Evolutionary conservation across 2,113 vertebrate genomes (phyloP).

Genomic region (Hippocampus mohnikei): DNA sequence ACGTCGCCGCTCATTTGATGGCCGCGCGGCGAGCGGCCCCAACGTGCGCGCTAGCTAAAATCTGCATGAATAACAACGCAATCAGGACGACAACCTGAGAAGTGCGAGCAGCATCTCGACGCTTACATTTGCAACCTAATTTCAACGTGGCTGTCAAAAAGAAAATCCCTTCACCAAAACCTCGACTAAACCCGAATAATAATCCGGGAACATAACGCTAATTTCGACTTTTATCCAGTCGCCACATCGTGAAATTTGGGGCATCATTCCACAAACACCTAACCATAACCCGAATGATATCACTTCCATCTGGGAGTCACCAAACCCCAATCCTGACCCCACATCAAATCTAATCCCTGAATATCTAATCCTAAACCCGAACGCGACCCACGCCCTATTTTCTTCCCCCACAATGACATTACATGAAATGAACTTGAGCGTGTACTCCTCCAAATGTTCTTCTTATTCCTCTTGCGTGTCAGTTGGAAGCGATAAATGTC

Average conservation of each 20-base stretch:
- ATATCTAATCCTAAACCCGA: no score
- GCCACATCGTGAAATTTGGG: no score
- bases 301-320: no score
- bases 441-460: constrained; percentile 8
- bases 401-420: no score
- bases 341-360: no score
- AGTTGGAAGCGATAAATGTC: constrained; percentile 18
- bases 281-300: no score
- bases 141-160: background rate
- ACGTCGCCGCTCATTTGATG: background rate
- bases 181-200: background rate
- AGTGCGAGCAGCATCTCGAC: background rate
- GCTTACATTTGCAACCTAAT: background rate
- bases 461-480: constrained; percentile 28
- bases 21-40: background rate
- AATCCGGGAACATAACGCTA: no score
- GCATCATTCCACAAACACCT: no score
- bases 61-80: background rate
- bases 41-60: background rate
- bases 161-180: background rate
- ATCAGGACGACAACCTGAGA: background rate
- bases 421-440: no score
- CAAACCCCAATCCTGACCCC: no score
- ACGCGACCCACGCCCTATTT: no score
- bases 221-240: no score